Evolutionary conservation across 2,888 invertebrate species (phyloP).

Genomic region (Cynaeus angustus): DNA sequence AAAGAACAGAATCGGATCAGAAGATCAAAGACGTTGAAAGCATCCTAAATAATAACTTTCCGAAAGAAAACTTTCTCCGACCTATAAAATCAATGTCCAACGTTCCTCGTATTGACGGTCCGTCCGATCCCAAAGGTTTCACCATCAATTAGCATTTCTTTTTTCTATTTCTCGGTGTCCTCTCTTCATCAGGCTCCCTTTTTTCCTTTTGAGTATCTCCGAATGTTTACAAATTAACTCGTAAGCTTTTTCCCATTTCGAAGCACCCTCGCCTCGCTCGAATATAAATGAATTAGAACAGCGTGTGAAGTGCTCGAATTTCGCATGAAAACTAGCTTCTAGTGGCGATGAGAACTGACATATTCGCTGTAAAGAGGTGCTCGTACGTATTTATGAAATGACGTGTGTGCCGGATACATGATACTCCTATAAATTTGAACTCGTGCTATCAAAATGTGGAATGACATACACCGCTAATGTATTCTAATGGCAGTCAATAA

Average conservation of each 20-base stretch:
- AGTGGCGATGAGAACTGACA: slow-evolving; percentile 38
- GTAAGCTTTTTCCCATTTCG: neutral
- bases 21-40: no score
- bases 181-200: no score
- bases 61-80: no score
- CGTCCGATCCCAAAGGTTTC: no score
- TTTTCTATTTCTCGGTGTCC: no score
- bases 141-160: no score
- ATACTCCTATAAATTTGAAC: slow-evolving; percentile 43
- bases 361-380: slow-evolving; percentile 45
- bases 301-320: slow-evolving; percentile 30
- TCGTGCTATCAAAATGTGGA: slow-evolving; percentile 29
- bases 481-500: slow-evolving; percentile 36
- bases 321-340: slow-evolving; percentile 39
- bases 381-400: slow-evolving; percentile 43
- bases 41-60: no score
- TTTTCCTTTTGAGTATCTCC: neutral
- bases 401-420: slow-evolving; percentile 43
- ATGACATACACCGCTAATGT: slow-evolving; percentile 34
- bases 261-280: neutral
- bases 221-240: slow-evolving; percentile 12
- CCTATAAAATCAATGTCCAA: no score
- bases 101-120: no score
- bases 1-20: no score
- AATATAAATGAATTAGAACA: slow-evolving; percentile 35